These are phyloP conservation scores for Xerus rutilus DNA, from an alignment of 2,797 vertebrate species.

Conservation along the genomic window DNA sequence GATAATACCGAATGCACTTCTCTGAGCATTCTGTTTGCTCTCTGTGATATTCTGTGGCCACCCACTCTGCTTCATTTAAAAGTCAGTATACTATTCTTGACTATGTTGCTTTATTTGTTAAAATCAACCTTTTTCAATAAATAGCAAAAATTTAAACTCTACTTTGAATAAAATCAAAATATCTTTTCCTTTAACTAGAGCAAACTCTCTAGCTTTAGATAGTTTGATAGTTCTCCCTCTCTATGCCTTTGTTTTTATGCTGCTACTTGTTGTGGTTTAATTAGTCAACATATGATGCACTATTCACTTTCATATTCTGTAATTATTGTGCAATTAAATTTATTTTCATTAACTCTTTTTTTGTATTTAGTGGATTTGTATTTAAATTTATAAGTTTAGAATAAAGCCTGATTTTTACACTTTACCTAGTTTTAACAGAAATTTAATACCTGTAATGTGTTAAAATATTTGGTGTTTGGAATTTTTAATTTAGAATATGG, in stretches of 20 bases:
- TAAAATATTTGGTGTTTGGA: no score
- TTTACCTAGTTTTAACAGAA: no score
- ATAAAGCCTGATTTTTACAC: no score
- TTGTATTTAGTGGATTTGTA: no score
- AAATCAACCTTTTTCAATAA: not conserved
- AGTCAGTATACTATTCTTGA: not conserved
- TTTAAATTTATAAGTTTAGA: no score
- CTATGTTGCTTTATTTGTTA: not conserved
- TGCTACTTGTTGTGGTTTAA: not conserved
- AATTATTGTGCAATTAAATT: no score
- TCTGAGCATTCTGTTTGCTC: not conserved
- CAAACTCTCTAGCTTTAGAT: not conserved
- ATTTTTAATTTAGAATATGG: no score
- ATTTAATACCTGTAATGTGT: no score
- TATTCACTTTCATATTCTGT: no score
- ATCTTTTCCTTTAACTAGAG: not conserved
- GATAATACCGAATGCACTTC: not conserved
- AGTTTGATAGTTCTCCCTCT: not conserved
- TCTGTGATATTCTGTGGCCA: not conserved
- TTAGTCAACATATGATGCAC: not conserved
- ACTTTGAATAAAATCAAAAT: not conserved
- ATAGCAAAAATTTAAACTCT: not conserved
- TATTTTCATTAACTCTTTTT: not conserved
- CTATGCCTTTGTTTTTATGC: not conserved
- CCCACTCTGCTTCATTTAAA: not conserved